Percentiles rank a stretch among this genome's conserved stretches.
phyloP scores from a whole-genome alignment of 2,888 invertebrate species.

The Drosophila monieri region DNA sequence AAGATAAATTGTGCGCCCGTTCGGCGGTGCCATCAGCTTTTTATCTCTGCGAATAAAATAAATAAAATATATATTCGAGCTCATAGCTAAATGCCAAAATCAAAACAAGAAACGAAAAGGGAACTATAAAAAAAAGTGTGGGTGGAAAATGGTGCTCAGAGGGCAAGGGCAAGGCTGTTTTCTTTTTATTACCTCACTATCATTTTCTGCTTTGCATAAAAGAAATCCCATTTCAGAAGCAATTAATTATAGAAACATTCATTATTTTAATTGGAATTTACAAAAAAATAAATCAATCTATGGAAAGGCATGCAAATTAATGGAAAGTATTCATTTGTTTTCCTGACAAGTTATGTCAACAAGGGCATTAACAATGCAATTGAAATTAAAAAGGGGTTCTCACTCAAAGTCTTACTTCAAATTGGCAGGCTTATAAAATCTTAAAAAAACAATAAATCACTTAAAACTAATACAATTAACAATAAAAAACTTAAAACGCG shows the following conservation, averaged over 20 bases:
- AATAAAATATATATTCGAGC: slow-evolving; percentile 17
- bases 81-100: slow-evolving; percentile 23
- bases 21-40: slow-evolving; percentile 40
- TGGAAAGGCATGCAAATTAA: not conserved
- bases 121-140: slow-evolving; percentile 20
- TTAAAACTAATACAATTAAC: not conserved
- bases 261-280: not conserved
- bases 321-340: not conserved
- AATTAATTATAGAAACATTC: slow-evolving; percentile 2
- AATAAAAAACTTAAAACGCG: not conserved
- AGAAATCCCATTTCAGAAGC: slow-evolving; percentile 3
- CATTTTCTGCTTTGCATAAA: slow-evolving; percentile 3
- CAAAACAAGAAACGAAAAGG: slow-evolving; percentile 29
- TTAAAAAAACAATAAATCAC: not conserved
- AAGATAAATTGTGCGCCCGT: slow-evolving; percentile 52
- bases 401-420: too few species aligned
- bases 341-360: too few species aligned
- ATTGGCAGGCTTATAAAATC: too few species aligned
- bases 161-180: slow-evolving; percentile 17
- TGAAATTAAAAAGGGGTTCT: too few species aligned
- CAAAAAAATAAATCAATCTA: not conserved
- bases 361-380: too few species aligned
- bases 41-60: slow-evolving; percentile 58
- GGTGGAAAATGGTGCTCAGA: not conserved
- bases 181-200: slow-evolving; percentile 2